These are phyloP conservation scores for Loris lydekkerianus DNA, from an alignment of 2,797 vertebrate species.

Conservation along the genomic window DNA sequence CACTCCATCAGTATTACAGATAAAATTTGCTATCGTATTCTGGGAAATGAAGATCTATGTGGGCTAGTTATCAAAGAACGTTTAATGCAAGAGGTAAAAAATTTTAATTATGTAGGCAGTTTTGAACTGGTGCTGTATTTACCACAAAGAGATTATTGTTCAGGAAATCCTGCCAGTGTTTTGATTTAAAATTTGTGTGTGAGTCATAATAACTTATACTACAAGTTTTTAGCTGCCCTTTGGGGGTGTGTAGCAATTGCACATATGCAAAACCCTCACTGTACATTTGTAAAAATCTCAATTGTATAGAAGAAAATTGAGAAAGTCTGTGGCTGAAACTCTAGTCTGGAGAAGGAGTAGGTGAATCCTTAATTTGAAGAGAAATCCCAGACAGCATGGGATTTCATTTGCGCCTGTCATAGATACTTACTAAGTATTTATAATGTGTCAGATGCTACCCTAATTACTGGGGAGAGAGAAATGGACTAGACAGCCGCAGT, in stretches of 20 bases:
- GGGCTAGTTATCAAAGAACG: neutral
- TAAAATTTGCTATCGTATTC: neutral
- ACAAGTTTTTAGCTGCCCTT: neutral
- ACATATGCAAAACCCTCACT: neutral
- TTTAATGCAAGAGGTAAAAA: neutral
- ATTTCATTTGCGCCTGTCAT: neutral
- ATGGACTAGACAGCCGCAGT: neutral
- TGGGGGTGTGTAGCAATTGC: neutral
- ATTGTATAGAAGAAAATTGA: slow-evolving; percentile 8
- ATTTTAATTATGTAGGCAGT: neutral
- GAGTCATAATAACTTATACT: neutral
- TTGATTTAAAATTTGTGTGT: slow-evolving; percentile 42
- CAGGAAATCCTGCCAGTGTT: neutral
- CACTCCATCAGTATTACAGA: neutral
- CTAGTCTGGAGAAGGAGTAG: neutral
- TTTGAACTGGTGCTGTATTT: slow-evolving; percentile 63
- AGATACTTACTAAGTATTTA: neutral
- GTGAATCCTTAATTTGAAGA: slow-evolving; percentile 28
- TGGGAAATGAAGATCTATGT: neutral
- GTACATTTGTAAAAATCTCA: slow-evolving; percentile 18
- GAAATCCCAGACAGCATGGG: neutral
- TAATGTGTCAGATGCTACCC: neutral
- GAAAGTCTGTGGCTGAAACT: neutral
- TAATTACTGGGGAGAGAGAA: neutral
- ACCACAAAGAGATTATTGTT: neutral